Conservation (phyloP, 2,113 vertebrate species). For the Cariama cristata region DNA sequence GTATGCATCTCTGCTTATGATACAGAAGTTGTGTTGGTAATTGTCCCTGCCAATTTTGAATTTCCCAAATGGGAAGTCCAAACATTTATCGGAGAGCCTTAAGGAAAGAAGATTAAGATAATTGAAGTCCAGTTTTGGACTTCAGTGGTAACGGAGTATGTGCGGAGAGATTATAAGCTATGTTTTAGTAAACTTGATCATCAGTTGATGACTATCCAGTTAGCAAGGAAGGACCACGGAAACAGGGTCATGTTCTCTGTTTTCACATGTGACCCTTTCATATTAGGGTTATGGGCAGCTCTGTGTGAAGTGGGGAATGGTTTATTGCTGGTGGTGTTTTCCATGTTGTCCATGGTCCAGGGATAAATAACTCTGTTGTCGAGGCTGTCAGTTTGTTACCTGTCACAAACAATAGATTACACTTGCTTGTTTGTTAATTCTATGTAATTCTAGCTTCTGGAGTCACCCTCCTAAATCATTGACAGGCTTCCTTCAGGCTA, state of each 20-base stretch:
- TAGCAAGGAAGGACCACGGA: background rate
- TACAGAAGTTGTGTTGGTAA: background rate
- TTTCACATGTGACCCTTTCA: background rate
- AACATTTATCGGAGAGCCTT: background rate
- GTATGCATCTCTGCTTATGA: background rate
- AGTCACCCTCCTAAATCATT: background rate
- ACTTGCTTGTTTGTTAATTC: background rate
- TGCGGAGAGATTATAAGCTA: background rate
- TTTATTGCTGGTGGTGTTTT: background rate
- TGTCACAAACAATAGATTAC: background rate
- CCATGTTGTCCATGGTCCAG: background rate
- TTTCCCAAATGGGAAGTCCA: background rate
- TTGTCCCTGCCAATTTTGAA: background rate
- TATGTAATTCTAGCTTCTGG: background rate
- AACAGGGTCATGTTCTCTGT: background rate
- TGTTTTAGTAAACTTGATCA: background rate
- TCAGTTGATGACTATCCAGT: background rate
- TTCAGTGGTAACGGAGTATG: background rate
- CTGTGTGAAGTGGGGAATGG: background rate
- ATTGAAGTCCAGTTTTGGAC: background rate
- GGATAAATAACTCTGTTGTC: background rate
- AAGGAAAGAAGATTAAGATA: background rate
- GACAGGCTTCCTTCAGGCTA: background rate
- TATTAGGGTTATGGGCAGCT: background rate
- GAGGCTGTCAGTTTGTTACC: background rate